phyloP scores from a whole-genome alignment of 2,888 invertebrate genomes.

The Diarsia mendica region DNA sequence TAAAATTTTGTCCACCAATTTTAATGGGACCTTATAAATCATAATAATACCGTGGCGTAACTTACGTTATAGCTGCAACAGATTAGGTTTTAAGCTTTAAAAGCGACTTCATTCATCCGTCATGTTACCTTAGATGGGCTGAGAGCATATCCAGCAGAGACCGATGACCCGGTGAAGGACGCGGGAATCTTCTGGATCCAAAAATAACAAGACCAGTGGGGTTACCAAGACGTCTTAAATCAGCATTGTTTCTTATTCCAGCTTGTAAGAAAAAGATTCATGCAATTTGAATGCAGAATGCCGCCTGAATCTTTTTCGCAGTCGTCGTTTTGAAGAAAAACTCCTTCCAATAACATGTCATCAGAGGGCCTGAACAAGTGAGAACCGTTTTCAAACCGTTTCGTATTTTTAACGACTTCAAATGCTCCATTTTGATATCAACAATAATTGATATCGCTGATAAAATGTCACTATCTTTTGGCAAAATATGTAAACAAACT shows the following conservation, averaged over 20 bases:
- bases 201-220: too few relatives aligned
- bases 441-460: neutral
- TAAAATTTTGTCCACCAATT: too few relatives aligned
- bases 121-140: neutral
- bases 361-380: neutral
- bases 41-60: too few relatives aligned
- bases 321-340: neutral
- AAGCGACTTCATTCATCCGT: constrained; percentile 5
- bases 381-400: neutral
- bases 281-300: neutral
- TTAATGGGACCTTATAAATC: too few relatives aligned
- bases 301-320: neutral
- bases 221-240: too few relatives aligned
- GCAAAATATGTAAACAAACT: neutral
- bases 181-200: neutral
- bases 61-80: too few relatives aligned
- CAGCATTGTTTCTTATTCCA: too few relatives aligned
- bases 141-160: neutral
- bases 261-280: too few relatives aligned
- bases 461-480: neutral
- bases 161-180: neutral
- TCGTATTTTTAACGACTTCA: neutral
- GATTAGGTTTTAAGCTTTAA: too few relatives aligned
- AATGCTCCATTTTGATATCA: neutral
- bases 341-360: neutral